These are phyloP conservation scores for Latrodectus geometricus DNA, from an alignment of 1,140 invertebrate species.

Conservation along the genomic window DNA sequence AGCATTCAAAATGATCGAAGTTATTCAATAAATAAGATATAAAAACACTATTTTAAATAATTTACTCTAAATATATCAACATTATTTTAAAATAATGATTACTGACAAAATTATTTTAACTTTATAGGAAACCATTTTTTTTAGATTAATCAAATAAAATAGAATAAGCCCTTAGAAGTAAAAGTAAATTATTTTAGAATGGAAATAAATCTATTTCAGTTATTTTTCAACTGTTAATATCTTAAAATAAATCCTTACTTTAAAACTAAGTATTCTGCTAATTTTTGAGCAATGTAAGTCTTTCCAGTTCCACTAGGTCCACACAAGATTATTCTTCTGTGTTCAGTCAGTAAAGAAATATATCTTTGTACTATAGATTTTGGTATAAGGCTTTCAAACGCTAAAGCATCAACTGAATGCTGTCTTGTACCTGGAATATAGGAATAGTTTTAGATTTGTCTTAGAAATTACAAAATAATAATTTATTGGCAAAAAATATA, in stretches of 20 bases:
- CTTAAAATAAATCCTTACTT: slow-evolving; percentile 59
- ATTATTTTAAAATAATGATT: no score
- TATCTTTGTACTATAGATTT: slow-evolving; percentile 95
- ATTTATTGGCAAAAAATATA: background rate
- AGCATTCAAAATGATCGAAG: no score
- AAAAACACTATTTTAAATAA: no score
- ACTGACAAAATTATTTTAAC: no score
- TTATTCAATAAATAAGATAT: no score
- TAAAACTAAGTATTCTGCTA: slow-evolving; percentile 88
- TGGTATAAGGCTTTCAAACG: slow-evolving; percentile 96
- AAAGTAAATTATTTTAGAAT: background rate
- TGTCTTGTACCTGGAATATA: slow-evolving; percentile 77
- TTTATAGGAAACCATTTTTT: no score
- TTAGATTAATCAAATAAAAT: background rate
- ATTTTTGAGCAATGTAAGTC: slow-evolving; percentile 93
- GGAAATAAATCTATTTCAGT: background rate
- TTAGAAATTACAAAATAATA: background rate
- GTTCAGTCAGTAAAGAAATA: slow-evolving; percentile 87
- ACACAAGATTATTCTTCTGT: slow-evolving; percentile 92
- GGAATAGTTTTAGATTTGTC: background rate
- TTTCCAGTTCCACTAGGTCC: slow-evolving; percentile 98
- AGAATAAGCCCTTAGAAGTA: background rate
- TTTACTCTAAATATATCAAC: no score
- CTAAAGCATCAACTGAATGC: slow-evolving; percentile 89
- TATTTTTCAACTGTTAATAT: background rate